Conservation (phyloP, 2,888 invertebrate genomes). For the Mylabris sibirica region DNA sequence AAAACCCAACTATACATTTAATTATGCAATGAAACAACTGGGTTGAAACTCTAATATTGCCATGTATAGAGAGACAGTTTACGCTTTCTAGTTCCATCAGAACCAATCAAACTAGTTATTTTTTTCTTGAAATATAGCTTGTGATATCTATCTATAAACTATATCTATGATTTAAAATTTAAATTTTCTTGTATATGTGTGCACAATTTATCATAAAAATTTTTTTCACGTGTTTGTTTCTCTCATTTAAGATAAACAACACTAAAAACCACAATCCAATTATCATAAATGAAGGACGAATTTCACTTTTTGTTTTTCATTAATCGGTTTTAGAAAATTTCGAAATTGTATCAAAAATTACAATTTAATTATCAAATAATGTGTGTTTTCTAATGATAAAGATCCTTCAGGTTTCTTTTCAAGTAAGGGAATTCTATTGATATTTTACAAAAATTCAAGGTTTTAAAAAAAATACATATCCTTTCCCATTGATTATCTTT, state of each 20-base stretch:
- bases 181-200: neutral
- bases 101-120: neutral
- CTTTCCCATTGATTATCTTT: neutral
- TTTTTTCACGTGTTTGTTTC: neutral
- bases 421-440: too few relatives aligned
- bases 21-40: slow-evolving; percentile 10
- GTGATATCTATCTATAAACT: neutral
- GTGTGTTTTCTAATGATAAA: neutral
- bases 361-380: neutral
- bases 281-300: neutral
- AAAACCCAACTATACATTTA: neutral
- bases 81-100: slow-evolving; percentile 16
- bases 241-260: neutral
- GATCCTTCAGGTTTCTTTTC: neutral
- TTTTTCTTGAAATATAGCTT: neutral
- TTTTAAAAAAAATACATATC: neutral
- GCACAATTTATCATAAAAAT: neutral
- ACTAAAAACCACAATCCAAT: neutral
- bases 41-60: slow-evolving; percentile 12
- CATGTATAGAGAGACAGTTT: slow-evolving; percentile 14
- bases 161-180: neutral
- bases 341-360: neutral
- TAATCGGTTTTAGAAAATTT: neutral
- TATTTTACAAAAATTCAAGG: neutral
- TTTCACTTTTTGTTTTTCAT: slow-evolving; percentile 12